Percentiles rank a stretch among this genome's conserved stretches.
Evolutionary conservation across 2,797 vertebrate genomes (phyloP).

Genomic region (Hypotaenidia philippensis): DNA sequence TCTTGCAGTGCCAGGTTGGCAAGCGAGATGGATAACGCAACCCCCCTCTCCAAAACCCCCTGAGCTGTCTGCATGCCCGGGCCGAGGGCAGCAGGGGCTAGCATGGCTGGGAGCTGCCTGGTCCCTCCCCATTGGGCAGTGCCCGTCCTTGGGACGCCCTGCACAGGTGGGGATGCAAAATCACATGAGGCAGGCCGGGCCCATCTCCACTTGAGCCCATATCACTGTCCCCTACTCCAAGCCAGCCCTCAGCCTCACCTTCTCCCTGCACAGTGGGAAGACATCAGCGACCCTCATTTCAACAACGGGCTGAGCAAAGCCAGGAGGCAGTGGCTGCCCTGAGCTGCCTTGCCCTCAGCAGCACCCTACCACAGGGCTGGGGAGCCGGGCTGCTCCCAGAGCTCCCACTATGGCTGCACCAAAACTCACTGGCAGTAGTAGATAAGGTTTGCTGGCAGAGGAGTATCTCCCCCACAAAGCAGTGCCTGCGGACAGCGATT

Average conservation of each 20-base stretch:
- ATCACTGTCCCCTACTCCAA: neutral
- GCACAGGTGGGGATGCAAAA: neutral
- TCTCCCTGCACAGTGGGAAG: neutral
- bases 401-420: neutral
- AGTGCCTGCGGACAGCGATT: neutral
- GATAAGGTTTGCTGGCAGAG: neutral
- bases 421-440: neutral
- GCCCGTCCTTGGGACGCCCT: neutral
- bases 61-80: accelerated
- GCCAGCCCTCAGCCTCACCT: neutral
- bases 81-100: neutral
- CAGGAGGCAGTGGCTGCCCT: neutral
- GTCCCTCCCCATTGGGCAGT: accelerated
- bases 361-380: accelerated
- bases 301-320: neutral
- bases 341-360: neutral
- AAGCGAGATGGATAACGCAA: neutral
- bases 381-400: neutral
- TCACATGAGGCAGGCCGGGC: accelerated
- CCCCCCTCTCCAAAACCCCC: neutral
- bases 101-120: accelerated
- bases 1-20: too few species aligned
- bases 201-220: neutral
- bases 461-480: neutral
- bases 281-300: neutral